Evolutionary conservation across 2,113 vertebrate genomes (phyloP), one percentile per base, ranked within the genome.

Genomic region (Hemicordylus capensis): DNA sequence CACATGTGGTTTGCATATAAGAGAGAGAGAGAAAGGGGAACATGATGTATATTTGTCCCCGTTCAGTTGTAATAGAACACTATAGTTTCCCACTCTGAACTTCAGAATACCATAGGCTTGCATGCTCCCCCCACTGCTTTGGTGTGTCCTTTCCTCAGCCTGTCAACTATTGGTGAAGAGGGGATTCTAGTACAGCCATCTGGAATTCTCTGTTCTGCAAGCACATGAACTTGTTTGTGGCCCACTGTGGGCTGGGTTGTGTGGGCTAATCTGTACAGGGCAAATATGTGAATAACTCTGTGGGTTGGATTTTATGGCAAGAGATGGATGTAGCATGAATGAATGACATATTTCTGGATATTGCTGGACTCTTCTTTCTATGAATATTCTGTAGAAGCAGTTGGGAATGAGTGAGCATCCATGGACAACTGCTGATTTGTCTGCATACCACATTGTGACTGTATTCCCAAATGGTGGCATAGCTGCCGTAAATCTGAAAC

Each of bases 321-420:
- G 4, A 6, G 4, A 4, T 5, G 17, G 37, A 42, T 42, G 34
- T 26, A 14, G 26, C 28, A 54, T 61, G 42, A n/a, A 17, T 61
- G 37, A 61, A 31, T 31, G 48, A 31, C 44, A 5, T 24, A 26
- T 37, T 54, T 81, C 17, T 85, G 86, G 15, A 72, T 64, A 59
- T 86, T 88, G 46, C 42, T 10, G 28, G 75, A 84, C 79, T 85
- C 26, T 73, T 90, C 79, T 76, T 85, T 85, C 44, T 85, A 78
- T 83, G 80, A 72, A 83, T 85, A 90, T 54, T 46, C 74, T 80
- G 9, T 54, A 86, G 42, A n/a, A 91, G 59, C 24, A 73, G 39
- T 83, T 87, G 17, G 51, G 11, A 80, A 48, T 4, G 1, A 67
- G 19, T 14, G 5, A 15, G 31, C 11, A n/a, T n/a, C 31, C 28